Base-by-base conservation (phyloP, 1,140 invertebrate species). In the Pogonomyrmex californicus region DNA sequence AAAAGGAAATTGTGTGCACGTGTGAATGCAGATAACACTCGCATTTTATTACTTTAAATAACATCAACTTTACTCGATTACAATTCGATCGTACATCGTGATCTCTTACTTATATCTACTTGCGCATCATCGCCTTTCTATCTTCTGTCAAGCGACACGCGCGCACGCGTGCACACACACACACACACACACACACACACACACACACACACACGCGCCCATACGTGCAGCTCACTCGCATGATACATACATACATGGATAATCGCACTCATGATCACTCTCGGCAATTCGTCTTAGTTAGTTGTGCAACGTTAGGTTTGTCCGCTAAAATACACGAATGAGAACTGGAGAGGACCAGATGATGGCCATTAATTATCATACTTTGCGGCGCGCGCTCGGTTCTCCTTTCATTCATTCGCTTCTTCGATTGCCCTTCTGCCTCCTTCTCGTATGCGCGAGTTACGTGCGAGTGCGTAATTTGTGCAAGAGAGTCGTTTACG, bases 61-160 rank as follows among this genome's bases (percentile, higher is more conserved):
- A 95, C 94, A 95, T 95, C 93, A 94, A 95, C 94, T 94, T 94
- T 94, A 94, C 93, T 94, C 91, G 89, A 92, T 94, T 94, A 92
- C 93, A 88, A 88, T 92, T 93, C 90, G 90, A 93, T 92, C 92
- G 91, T 94, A 93, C 92, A 94, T 94, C 91, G 88, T 79, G 79
- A 86, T 90, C 81, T 91, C 77, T 87, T 87, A 88, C 78, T 88
- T 66, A 77, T 75, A 65, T 77, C 63, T 89, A 85, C 68, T 87
- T 91, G 47, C 68, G 86, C 68, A 73, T 88, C 58, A 54, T 89
- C 76, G 30, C 54, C 75, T 85, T 87, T 82, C 54, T 87, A 86
- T 82, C 56, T 54, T 79, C 76, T 76, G 56, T 62, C 47, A 58
- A 23, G 54, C 66, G 12, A 36, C 36, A 33, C 23, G 14, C 12